Percentiles rank a stretch among this genome's conserved stretches.
Evolutionary conservation across 2,113 vertebrate genomes (phyloP).

Genomic region (Meles meles): DNA sequence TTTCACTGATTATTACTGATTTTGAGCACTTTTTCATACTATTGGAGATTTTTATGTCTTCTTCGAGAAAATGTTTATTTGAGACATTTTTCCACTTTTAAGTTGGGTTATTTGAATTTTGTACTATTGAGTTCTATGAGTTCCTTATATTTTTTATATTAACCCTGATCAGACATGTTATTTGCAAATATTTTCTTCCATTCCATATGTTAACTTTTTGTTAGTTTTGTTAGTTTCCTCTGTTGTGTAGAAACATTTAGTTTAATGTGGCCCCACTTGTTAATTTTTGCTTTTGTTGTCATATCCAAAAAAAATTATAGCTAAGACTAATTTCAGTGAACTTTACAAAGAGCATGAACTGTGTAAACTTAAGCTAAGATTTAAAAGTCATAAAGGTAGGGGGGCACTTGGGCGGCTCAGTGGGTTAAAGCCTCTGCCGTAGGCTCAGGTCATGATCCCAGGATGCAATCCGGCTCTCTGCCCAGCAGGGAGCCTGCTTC

Average conservation of each 20-base stretch:
- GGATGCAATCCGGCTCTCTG: too few relatives aligned
- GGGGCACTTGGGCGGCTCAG: too few relatives aligned
- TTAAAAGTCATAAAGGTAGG: background rate
- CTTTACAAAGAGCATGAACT: background rate
- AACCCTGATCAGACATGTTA: background rate
- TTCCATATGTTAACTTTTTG: background rate
- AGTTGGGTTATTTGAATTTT: background rate
- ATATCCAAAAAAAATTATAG: background rate
- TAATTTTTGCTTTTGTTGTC: background rate
- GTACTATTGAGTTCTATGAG: background rate
- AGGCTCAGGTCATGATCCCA: too few relatives aligned
- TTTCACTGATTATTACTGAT: background rate
- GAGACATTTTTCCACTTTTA: background rate
- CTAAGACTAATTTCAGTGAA: background rate
- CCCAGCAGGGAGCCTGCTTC: too few relatives aligned
- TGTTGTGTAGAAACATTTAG: background rate
- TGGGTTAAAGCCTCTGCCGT: too few relatives aligned
- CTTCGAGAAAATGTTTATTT: background rate
- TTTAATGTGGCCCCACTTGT: background rate
- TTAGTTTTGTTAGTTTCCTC: background rate
- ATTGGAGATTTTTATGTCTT: background rate
- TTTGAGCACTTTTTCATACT: background rate
- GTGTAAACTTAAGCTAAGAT: conserved; percentile 15
- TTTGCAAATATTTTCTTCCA: background rate
- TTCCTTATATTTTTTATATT: background rate